Evolutionary conservation across 2,888 invertebrate genomes (phyloP).

Genomic region (Cordilura impudica): DNA sequence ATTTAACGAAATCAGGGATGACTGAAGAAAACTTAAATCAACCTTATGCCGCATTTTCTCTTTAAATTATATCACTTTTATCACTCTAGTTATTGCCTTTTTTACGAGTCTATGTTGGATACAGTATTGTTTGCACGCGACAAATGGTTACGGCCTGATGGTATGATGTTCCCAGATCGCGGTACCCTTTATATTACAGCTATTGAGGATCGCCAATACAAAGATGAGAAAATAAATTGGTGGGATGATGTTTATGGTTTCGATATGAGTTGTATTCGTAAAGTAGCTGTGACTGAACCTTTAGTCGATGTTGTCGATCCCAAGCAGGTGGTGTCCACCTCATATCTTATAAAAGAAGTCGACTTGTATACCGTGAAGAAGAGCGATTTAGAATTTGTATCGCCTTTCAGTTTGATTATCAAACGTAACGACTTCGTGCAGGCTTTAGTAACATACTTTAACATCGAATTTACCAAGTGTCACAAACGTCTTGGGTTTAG

Average conservation of each 20-base stretch:
- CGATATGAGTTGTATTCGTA: slow-evolving; percentile 98
- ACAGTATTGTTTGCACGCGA: slow-evolving; percentile 99
- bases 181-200: slow-evolving; percentile 96
- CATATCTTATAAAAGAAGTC: slow-evolving; percentile 96
- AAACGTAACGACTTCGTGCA: slow-evolving; percentile 97
- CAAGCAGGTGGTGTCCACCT: slow-evolving; percentile 98
- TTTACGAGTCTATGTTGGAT: slow-evolving; percentile 99
- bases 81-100: slow-evolving; percentile 84
- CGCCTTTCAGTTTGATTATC: slow-evolving; percentile 89
- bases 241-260: slow-evolving; percentile 99
- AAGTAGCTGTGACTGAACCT: slow-evolving; percentile 98
- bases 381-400: slow-evolving; percentile 93
- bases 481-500: slow-evolving; percentile 99
- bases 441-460: slow-evolving; percentile 99
- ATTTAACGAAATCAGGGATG: too few relatives aligned
- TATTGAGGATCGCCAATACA: slow-evolving; percentile 98
- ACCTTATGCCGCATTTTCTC: too few relatives aligned
- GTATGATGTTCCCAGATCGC: slow-evolving; percentile 95
- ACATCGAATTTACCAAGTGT: slow-evolving; percentile 99
- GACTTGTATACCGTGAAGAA: slow-evolving; percentile 99
- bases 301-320: slow-evolving; percentile 99
- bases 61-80: too few relatives aligned
- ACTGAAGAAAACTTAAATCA: too few relatives aligned
- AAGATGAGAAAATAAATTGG: slow-evolving; percentile 99
- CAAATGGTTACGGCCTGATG: slow-evolving; percentile 96